These are phyloP conservation scores for Eumeta japonica DNA, from an alignment of 1,140 invertebrate genomes.

Conservation along the genomic window DNA sequence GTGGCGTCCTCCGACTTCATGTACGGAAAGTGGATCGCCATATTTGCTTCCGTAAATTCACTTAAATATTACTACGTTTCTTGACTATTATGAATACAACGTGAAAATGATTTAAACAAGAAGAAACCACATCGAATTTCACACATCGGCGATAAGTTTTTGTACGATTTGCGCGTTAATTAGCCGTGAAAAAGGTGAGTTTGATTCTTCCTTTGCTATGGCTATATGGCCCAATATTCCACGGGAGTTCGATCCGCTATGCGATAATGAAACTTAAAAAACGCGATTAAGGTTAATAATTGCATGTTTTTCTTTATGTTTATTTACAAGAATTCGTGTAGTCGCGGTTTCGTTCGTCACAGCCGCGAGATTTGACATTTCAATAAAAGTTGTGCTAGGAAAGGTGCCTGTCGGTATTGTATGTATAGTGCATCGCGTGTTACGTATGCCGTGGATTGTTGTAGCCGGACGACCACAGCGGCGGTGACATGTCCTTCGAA, in stretches of 20 bases:
- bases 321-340: slow-evolving; percentile 58
- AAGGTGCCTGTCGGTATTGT: too few species aligned
- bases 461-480: too few species aligned
- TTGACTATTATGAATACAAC: slow-evolving; percentile 52
- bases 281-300: slow-evolving; percentile 61
- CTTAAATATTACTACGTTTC: slow-evolving; percentile 52
- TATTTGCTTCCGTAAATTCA: slow-evolving; percentile 56
- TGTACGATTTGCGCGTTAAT: slow-evolving; percentile 25
- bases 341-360: slow-evolving; percentile 47
- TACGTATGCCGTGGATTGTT: slow-evolving; percentile 48
- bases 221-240: slow-evolving; percentile 61
- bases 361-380: too few species aligned
- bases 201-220: slow-evolving; percentile 53
- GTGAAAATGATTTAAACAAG: slow-evolving; percentile 47
- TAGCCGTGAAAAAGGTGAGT: slow-evolving; percentile 51
- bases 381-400: too few species aligned
- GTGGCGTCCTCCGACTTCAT: slow-evolving; percentile 56
- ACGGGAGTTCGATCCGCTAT: slow-evolving; percentile 58
- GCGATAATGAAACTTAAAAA: slow-evolving; percentile 61
- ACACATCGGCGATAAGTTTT: slow-evolving; percentile 30
- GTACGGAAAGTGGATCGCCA: slow-evolving; percentile 55
- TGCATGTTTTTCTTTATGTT: slow-evolving; percentile 59
- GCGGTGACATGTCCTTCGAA: slow-evolving; percentile 48
- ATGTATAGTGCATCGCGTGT: too few species aligned
- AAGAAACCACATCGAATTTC: slow-evolving; percentile 26